phyloP scores from a whole-genome alignment of 37 sponge, comb jelly and placozoan genomes.

The Crambe crambe region DNA sequence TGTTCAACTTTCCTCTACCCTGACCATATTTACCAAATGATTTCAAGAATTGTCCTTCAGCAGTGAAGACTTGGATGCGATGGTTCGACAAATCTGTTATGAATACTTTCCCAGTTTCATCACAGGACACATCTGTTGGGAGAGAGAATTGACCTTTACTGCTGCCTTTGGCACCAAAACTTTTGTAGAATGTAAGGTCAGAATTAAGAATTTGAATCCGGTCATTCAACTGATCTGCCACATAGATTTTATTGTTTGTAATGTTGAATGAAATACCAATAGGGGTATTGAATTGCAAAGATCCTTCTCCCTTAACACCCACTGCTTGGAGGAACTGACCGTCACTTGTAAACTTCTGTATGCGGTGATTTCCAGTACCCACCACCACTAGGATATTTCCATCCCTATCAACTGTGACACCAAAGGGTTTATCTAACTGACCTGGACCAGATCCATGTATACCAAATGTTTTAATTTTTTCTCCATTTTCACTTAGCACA shows the following conservation, averaged over 20 bases:
- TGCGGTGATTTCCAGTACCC: slow-evolving; percentile 29
- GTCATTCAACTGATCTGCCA: slow-evolving; percentile 59
- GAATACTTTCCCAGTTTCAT: slow-evolving; percentile 43
- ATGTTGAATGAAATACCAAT: slow-evolving; percentile 16
- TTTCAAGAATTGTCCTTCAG: slow-evolving; percentile 14
- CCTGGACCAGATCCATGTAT: slow-evolving; percentile 7
- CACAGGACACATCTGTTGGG: slow-evolving; percentile 40
- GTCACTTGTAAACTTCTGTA: slow-evolving; percentile 36
- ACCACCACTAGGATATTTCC: slow-evolving; percentile 51
- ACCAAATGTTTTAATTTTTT: slow-evolving; percentile 30
- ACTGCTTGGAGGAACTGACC: slow-evolving; percentile 29
- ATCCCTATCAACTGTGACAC: slow-evolving; percentile 31
- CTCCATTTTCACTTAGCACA: slow-evolving; percentile 12
- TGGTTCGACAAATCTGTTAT: slow-evolving; percentile 57
- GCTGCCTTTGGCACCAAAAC: slow-evolving; percentile 55
- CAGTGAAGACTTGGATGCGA: slow-evolving; percentile 69
- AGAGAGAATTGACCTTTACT: slow-evolving; percentile 56
- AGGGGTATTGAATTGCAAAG: slow-evolving; percentile 39
- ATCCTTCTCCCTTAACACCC: slow-evolving; percentile 28
- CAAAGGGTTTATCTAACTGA: slow-evolving; percentile 29
- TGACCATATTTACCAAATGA: not conserved
- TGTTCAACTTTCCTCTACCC: slow-evolving; percentile 1
- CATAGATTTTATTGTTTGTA: slow-evolving; percentile 31
- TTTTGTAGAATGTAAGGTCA: slow-evolving; percentile 43
- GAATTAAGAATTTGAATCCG: slow-evolving; percentile 62